Evolutionary conservation across 2,113 vertebrate species (phyloP).

Genomic region (Chaetops frenatus): DNA sequence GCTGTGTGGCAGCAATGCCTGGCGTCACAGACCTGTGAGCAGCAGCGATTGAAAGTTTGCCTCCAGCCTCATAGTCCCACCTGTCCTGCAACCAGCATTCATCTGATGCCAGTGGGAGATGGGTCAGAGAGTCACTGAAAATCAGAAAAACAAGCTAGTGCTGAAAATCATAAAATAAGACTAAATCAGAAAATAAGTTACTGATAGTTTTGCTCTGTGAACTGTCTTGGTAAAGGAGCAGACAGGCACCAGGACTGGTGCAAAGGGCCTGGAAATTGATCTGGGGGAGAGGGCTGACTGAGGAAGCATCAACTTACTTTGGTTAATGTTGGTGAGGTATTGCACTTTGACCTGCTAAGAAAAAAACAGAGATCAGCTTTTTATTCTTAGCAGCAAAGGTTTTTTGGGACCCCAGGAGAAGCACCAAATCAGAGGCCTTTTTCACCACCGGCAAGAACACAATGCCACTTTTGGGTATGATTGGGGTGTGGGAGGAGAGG

Average conservation of each 20-base stretch:
- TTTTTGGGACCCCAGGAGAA: background rate
- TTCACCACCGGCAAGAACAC: background rate
- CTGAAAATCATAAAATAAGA: background rate
- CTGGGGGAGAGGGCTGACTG: background rate
- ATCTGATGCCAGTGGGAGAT: background rate
- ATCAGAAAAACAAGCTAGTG: background rate
- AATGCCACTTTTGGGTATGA: background rate
- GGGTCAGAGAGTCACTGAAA: background rate
- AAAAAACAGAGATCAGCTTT: background rate
- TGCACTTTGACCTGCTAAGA: background rate
- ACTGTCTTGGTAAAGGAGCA: background rate
- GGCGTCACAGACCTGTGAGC: background rate
- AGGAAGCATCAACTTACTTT: background rate
- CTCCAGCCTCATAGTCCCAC: background rate
- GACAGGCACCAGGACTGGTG: background rate
- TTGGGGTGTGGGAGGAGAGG: fast-evolving
- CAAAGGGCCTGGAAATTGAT: background rate
- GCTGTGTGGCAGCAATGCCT: background rate
- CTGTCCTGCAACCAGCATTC: background rate
- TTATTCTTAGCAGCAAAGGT: background rate
- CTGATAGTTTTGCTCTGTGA: background rate
- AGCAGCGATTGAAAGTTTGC: background rate
- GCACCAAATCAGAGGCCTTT: background rate
- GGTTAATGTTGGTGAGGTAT: background rate
- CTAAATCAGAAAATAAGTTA: background rate